Percentiles rank a stretch among this genome's conserved stretches.
These are phyloP conservation scores for Drosophila truncata DNA, from an alignment of 1,140 invertebrate genomes.

Conservation along the genomic window DNA sequence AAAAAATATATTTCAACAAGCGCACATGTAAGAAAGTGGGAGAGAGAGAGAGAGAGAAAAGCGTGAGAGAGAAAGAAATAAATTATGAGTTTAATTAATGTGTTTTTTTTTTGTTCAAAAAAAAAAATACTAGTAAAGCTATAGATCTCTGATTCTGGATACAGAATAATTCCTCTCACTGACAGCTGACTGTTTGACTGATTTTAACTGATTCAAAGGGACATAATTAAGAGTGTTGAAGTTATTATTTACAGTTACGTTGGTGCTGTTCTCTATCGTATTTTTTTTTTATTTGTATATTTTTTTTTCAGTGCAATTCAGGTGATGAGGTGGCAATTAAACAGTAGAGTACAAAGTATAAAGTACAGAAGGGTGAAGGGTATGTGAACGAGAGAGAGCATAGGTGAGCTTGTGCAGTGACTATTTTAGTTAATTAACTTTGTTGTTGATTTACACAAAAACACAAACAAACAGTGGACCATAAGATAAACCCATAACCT, in stretches of 20 bases:
- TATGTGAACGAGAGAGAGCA: neutral
- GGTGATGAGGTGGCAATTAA: constrained; percentile 17
- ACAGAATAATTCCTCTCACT: constrained; percentile 1
- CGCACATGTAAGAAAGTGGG: constrained; percentile 76
- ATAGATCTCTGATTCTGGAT: neutral
- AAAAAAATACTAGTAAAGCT: constrained; percentile 7
- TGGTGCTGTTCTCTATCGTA: constrained; percentile 14
- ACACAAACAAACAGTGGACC: constrained; percentile 45
- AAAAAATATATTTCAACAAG: constrained; percentile 67
- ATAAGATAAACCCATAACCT: constrained; percentile 21
- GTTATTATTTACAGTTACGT: constrained; percentile 47
- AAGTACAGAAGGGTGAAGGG: neutral
- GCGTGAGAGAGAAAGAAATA: constrained; percentile 72
- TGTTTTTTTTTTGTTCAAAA: constrained; percentile 15
- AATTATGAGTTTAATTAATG: constrained; percentile 65
- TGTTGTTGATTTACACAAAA: constrained; percentile 30
- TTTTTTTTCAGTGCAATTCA: constrained; percentile 18
- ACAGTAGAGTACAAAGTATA: neutral
- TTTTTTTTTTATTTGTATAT: neutral
- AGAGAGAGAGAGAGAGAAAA: constrained; percentile 64
- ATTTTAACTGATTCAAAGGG: constrained; percentile 64
- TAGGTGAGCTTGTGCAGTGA: constrained; percentile 20
- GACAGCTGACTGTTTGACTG: constrained; percentile 50
- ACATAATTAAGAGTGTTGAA: constrained; percentile 16
- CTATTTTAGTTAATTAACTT: constrained; percentile 16